Percentiles rank a stretch among this genome's conserved stretches.
Conservation (phyloP, 2,888 invertebrate species). For the Patella depressa region DNA sequence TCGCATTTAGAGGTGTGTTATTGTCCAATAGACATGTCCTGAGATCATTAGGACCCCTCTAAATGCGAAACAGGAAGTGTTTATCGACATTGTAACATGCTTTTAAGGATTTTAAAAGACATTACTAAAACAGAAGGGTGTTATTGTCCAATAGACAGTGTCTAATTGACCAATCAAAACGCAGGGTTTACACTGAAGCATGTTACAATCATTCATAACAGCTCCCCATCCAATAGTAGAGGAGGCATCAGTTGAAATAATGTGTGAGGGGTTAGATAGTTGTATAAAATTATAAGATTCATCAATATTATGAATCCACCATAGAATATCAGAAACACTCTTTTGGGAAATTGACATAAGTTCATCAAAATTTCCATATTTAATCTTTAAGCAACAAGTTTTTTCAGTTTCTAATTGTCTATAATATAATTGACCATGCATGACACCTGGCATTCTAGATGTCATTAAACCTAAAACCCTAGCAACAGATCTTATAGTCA, state of each 20-base stretch:
- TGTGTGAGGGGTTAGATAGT: neutral
- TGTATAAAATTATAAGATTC: neutral
- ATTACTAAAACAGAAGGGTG: no score
- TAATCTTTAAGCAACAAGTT: conserved; percentile 13
- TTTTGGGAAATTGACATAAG: neutral
- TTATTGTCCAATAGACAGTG: no score
- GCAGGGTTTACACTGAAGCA: no score
- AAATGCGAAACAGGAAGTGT: no score
- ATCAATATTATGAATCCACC: conserved; percentile 27
- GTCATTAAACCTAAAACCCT: conserved; percentile 15
- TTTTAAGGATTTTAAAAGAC: no score
- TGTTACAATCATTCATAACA: neutral
- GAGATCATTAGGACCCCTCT: no score
- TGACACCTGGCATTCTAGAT: conserved; percentile 14
- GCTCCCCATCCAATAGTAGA: conserved; percentile 19
- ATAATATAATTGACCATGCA: conserved; percentile 19
- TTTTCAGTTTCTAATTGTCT: conserved; percentile 22
- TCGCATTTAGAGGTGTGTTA: no score
- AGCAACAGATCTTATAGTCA: conserved; percentile 15
- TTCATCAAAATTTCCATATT: conserved; percentile 23
- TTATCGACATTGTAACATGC: no score
- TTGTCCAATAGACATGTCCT: no score
- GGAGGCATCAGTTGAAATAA: conserved; percentile 13
- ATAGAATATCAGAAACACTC: conserved; percentile 15
- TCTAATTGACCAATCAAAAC: no score